A percentile compares a stretch with the other conserved stretches of the same genome.
Conservation (phyloP, 2,113 vertebrate genomes). For the Limanda limanda region DNA sequence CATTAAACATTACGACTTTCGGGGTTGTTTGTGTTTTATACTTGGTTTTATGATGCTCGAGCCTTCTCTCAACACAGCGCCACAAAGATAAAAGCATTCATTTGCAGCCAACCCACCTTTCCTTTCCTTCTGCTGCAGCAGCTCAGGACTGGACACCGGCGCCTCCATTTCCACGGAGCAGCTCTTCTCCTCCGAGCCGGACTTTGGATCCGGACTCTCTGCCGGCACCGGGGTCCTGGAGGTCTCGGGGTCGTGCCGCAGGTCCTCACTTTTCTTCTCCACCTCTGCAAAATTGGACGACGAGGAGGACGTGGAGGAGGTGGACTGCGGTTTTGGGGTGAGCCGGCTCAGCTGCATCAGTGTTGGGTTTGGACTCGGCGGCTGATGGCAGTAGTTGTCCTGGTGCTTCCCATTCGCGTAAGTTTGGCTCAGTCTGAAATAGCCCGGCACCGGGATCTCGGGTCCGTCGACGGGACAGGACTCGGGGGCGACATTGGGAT, state of each 20-base stretch:
- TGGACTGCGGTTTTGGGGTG: conserved; percentile 90
- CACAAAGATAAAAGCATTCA: conserved; percentile 88
- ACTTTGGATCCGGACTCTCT: conserved; percentile 90
- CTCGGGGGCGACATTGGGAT: conserved; percentile 92
- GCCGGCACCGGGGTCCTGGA: conserved; percentile 86
- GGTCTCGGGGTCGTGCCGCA: conserved; percentile 85
- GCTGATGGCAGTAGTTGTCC: conserved; percentile 92
- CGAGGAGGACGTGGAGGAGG: conserved; percentile 81
- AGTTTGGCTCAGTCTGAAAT: conserved; percentile 99
- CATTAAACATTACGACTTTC: conserved; percentile 92
- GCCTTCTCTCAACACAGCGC: conserved; percentile 86
- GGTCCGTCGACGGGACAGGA: conserved; percentile 93
- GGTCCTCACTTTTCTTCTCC: conserved; percentile 92
- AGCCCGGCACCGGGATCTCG: conserved; percentile 98
- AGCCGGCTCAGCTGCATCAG: conserved; percentile 93
- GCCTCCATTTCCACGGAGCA: conserved; percentile 91
- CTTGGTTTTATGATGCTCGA: conserved; percentile 90
- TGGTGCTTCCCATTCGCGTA: conserved; percentile 95
- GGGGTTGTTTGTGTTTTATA: conserved; percentile 91
- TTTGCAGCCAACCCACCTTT: conserved; percentile 94
- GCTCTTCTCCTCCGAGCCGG: conserved; percentile 88
- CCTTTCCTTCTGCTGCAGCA: conserved; percentile 91
- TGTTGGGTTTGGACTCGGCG: conserved; percentile 92
- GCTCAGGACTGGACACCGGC: conserved; percentile 93
- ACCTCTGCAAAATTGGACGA: conserved; percentile 84